phyloP scores from a whole-genome alignment of 2,888 invertebrate species.

The Rugalucina vietnamica region DNA sequence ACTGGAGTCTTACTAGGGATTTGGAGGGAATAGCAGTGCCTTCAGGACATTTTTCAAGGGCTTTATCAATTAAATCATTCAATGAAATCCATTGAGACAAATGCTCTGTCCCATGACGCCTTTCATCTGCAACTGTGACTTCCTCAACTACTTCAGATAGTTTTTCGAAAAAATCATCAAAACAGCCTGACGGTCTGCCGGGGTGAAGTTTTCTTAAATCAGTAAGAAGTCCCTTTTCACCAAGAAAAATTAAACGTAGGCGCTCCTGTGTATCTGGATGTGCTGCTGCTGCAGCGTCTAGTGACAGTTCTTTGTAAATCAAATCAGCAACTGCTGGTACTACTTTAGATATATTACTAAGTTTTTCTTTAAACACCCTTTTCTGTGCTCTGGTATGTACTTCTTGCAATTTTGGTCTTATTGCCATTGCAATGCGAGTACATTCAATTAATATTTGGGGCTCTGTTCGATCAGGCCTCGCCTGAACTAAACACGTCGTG shows the following conservation, averaged over 20 bases:
- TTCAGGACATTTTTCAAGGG: conserved; percentile 49
- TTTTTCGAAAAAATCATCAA: conserved; percentile 42
- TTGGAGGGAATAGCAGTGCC: conserved; percentile 42
- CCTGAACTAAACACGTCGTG: conserved; percentile 21
- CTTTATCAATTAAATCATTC: conserved; percentile 33
- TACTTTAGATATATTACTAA: conserved; percentile 23
- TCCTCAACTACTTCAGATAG: conserved; percentile 33
- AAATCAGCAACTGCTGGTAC: conserved; percentile 38
- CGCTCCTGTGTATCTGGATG: conserved; percentile 38
- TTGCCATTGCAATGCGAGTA: conserved; percentile 3
- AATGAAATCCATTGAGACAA: conserved; percentile 46
- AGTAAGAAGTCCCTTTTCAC: conserved; percentile 46
- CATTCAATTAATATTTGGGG: neutral
- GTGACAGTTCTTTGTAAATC: conserved; percentile 45
- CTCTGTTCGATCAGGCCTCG: conserved; percentile 23
- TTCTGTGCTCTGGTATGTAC: conserved; percentile 45
- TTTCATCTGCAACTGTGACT: conserved; percentile 52
- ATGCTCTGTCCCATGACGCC: conserved; percentile 45
- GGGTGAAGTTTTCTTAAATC: conserved; percentile 37
- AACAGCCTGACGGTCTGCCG: conserved; percentile 33
- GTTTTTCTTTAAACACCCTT: conserved; percentile 29
- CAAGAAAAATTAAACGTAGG: conserved; percentile 38
- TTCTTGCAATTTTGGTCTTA: conserved; percentile 36
- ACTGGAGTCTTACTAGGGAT: conserved; percentile 48
- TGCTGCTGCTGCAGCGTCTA: conserved; percentile 36